Evolutionary conservation across 2,888 invertebrate species (phyloP), one percentile per base, ranked within the genome.

Genomic region (Sesia bembeciformis): DNA sequence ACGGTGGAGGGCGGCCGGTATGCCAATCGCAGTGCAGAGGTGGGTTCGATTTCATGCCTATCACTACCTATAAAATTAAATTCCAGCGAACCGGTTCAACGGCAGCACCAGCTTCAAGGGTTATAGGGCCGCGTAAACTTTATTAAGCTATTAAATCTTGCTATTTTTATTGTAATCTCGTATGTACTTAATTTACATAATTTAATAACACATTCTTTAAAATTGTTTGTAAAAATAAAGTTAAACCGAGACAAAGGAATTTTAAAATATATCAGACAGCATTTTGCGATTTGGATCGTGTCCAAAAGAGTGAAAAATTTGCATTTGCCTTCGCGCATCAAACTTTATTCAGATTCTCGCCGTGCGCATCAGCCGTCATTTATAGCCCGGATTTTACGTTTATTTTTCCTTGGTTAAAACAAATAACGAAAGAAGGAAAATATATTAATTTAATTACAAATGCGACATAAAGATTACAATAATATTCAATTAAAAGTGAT

Each of bases 281-380:
- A 53, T 53, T 52, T 38, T 40, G 52, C 8, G 53, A 53, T 56
- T 74, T 79, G 79, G 79, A 72, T 52, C 54, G 57, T 41, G 51
- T 73, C 78, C 79, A 79, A 75, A 66, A 57, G 57, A 59, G 61
- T 60, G 56, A 60, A 59, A 53, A 58, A 72, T 76, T 74, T 73
- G 60, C 63, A 66, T 68, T 65, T 65, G 64, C 63, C 55, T 58
- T 54, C 56, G 58, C 58, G 56, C 64, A 56, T 58, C 59, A 60
- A 60, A 54, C 56, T 57, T 58, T 57, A 56, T 60, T 59, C 49
- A 56, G 56, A 58, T 55, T 58, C 58, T 61, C 62, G 62, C 60
- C 62, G 60, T 58, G 60, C 58, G 60, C 62, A 62, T 63, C 60
- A 60, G 59, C 62, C 53, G 23, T 56, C 40, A 55, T 61, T 62